A percentile compares a stretch with the other conserved stretches of the same genome.
These are phyloP conservation scores for Nephrotoma flavescens DNA, from an alignment of 2,888 invertebrate genomes.

Conservation along the genomic window DNA sequence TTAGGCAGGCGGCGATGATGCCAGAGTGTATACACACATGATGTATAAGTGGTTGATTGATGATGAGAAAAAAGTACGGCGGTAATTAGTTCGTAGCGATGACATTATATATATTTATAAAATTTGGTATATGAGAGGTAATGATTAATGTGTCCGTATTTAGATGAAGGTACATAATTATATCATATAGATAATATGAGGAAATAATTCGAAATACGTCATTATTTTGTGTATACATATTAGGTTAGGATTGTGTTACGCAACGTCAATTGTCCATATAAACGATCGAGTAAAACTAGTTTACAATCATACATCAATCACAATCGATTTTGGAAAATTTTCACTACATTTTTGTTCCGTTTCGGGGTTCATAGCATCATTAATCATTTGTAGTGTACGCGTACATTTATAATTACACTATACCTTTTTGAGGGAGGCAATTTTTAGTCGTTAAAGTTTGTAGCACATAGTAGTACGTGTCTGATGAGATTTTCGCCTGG, in stretches of 20 bases:
- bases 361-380: not conserved
- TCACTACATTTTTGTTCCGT: not conserved
- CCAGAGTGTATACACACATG: not conserved
- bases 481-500: too few species aligned
- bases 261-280: not conserved
- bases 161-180: not conserved
- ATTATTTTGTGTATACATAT: not conserved
- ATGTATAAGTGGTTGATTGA: not conserved
- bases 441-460: too few species aligned
- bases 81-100: not conserved
- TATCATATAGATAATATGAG: not conserved
- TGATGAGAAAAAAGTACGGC: not conserved
- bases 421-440: too few species aligned
- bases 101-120: not conserved
- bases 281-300: not conserved
- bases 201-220: not conserved
- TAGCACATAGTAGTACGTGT: too few species aligned
- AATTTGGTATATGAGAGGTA: too few species aligned
- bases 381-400: not conserved
- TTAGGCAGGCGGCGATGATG: not conserved
- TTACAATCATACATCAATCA: not conserved
- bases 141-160: not conserved
- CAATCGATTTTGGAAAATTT: not conserved
- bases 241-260: not conserved
- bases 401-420: too few species aligned